Base-by-base conservation (phyloP, 2,797 vertebrate species). In the Poecile montanus region DNA sequence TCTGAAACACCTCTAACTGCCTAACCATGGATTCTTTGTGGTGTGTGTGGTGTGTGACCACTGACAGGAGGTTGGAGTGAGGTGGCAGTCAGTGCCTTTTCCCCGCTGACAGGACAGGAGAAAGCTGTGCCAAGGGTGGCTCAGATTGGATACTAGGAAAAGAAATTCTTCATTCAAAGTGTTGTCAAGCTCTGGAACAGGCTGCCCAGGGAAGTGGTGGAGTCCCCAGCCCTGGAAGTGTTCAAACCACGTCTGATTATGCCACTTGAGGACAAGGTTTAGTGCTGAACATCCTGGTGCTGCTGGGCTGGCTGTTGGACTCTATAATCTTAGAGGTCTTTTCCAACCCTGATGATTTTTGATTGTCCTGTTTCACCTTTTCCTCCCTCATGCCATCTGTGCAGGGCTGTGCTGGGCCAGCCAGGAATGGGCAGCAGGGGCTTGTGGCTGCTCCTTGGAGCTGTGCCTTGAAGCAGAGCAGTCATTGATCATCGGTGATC, bases 341-440 rank as follows among this genome's bases (percentile, higher is more conserved):
- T 70, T 7, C 44, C 23, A 57, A 1, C 16, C 32, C 36, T 7
- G 16, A 2, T 18, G 25, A 4, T 11, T 70, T 25, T 32, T 25
- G 13, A 1, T 30, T 30, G 13, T 44, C 44, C 16, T 14, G 10
- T 67, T 76, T 25, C 11, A 50, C 16, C 11, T 74, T 30, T 34
- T 48, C 56, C 25, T 48, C 9, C 4, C 26, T 56, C 0, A 0
- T 51, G 38, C 56, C 3, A 0, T 40, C 50, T 18, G 11, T 11
- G 42, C 4, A 2, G 0, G 8, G 10, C 0, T 75, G 27, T 38
- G 19, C 73, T 21, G 54, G 57, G 19, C 25, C 16, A 21, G 32
- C 10, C 36, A 44, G 75, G 26, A 48, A 17, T 8, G 51, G 82
- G 60, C 60, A 82, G n/a, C 47, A 26, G 38, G 21, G 16, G 11